phyloP scores from a whole-genome alignment of 2,888 invertebrate species.

The Pilophorus perplexus region DNA sequence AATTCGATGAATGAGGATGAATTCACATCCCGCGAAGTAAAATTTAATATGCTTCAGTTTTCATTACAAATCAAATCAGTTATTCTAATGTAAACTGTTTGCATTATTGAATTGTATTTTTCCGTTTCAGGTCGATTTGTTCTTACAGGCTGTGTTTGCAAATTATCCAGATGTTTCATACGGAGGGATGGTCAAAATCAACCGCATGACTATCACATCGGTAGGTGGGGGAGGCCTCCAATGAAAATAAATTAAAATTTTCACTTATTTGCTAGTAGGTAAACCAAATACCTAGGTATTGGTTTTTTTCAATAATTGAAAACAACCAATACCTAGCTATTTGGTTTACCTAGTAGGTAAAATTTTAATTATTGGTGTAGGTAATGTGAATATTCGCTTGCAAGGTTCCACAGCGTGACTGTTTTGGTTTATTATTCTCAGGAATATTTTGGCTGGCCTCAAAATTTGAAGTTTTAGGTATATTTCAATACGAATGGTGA shows the following conservation, averaged over 20 bases:
- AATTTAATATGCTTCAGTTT: neutral
- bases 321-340: too few relatives aligned
- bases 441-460: too few relatives aligned
- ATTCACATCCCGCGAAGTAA: conserved; percentile 25
- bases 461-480: too few relatives aligned
- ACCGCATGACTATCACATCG: conserved; percentile 28
- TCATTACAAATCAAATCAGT: neutral
- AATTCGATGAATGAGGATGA: conserved; percentile 21
- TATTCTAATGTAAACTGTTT: neutral
- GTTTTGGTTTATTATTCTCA: too few relatives aligned
- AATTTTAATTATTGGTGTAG: too few relatives aligned
- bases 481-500: too few relatives aligned
- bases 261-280: neutral
- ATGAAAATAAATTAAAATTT: neutral
- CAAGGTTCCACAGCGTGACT: too few relatives aligned
- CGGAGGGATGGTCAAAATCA: conserved; percentile 31
- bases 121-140: conserved; percentile 27
- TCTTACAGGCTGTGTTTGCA: conserved; percentile 20
- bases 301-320: too few relatives aligned
- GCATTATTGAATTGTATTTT: neutral
- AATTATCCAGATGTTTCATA: conserved; percentile 31
- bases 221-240: neutral
- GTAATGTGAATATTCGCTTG: too few relatives aligned
- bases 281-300: too few relatives aligned
- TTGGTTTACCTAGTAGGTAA: too few relatives aligned